Evolutionary conservation across 2,113 vertebrate species (phyloP).

Genomic region (Hirundichthys speculiger): DNA sequence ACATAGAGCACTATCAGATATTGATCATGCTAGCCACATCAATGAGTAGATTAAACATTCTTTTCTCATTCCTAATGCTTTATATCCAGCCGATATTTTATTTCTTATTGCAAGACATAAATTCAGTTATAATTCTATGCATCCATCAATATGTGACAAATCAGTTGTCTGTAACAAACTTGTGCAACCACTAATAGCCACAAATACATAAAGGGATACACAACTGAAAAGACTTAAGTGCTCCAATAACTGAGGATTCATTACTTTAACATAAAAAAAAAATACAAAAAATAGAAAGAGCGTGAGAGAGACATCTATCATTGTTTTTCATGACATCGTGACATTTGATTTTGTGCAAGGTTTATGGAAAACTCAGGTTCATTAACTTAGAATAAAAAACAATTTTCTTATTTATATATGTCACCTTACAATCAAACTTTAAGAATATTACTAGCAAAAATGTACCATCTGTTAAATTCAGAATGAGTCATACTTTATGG

Average conservation of each 20-base stretch:
- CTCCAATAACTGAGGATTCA: no score
- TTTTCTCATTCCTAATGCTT: no score
- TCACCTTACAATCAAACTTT: neutral
- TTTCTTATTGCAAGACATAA: neutral
- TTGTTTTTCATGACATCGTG: no score
- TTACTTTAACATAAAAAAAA: no score
- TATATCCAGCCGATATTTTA: neutral
- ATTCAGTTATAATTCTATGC: neutral
- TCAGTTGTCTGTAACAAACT: no score
- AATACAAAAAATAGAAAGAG: no score
- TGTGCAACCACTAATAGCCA: no score
- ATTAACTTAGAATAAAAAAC: neutral
- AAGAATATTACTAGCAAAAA: neutral
- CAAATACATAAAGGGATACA: no score
- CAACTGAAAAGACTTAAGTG: no score
- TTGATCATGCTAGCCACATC: neutral
- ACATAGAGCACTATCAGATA: neutral
- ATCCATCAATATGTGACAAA: neutral
- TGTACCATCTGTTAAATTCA: neutral
- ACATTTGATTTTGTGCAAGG: neutral
- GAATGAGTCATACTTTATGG: neutral
- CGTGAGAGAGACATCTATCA: no score
- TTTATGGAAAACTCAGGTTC: neutral
- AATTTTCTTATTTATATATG: neutral
- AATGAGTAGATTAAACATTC: neutral